These are phyloP conservation scores for Antheraea assamensis DNA, from an alignment of 2,888 invertebrate genomes.

Conservation along the genomic window DNA sequence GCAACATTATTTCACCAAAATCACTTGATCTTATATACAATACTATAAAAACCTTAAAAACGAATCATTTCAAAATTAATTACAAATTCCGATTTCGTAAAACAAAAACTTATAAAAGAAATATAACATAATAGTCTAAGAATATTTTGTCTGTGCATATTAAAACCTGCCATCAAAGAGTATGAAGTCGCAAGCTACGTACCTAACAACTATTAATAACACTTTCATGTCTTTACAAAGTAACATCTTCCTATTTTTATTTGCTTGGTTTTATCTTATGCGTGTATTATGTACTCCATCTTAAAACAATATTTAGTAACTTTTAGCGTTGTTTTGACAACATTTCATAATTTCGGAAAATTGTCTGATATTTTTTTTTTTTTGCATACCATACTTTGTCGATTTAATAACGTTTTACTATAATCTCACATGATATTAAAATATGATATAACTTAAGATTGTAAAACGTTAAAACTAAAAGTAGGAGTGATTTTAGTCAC, in stretches of 20 bases:
- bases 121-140: background rate
- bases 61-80: background rate
- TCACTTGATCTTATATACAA: no score
- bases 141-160: conserved; percentile 25
- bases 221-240: conserved; percentile 3
- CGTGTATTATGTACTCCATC: background rate
- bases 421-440: no score
- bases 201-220: conserved; percentile 13
- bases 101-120: no score
- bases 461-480: no score
- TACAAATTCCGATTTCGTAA: background rate
- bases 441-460: no score
- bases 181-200: conserved; percentile 19
- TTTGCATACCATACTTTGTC: background rate
- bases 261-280: conserved; percentile 3
- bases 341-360: background rate
- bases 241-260: conserved; percentile 9
- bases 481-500: no score
- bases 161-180: conserved; percentile 19
- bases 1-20: no score
- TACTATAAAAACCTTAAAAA: background rate
- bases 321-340: background rate
- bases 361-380: background rate
- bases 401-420: no score
- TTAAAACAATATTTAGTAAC: background rate